Conservation (phyloP, 2,797 vertebrate genomes). For the Enteromius trimaculatus region DNA sequence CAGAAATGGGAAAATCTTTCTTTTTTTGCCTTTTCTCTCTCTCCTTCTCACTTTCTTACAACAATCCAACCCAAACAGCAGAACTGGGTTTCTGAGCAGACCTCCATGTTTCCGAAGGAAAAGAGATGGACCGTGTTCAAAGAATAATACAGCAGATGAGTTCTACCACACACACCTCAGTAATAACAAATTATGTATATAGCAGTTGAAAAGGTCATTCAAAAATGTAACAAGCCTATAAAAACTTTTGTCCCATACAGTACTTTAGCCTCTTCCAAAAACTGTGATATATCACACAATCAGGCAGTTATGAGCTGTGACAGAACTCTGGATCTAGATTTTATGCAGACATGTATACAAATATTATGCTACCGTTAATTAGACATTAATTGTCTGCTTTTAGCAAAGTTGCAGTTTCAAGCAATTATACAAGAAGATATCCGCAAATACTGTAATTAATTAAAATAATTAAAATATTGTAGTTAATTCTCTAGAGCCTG, state of each 20-base stretch:
- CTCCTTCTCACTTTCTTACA: conserved; percentile 23
- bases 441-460: background rate
- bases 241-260: background rate
- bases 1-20: conserved; percentile 41
- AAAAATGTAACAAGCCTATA: background rate
- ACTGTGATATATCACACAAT: background rate
- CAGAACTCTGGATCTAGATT: background rate
- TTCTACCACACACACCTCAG: conserved; percentile 42
- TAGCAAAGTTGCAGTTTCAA: background rate
- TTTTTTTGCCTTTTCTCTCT: background rate
- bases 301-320: background rate
- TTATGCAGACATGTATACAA: background rate
- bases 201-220: conserved; percentile 30
- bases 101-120: conserved; percentile 42
- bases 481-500: background rate
- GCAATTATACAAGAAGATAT: background rate
- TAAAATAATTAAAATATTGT: no score
- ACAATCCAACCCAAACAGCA: conserved; percentile 53
- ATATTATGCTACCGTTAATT: background rate
- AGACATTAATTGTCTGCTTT: background rate
- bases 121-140: conserved; percentile 53
- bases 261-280: conserved; percentile 6
- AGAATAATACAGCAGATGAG: conserved; percentile 46
- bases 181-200: conserved; percentile 14
- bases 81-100: conserved; percentile 49